phyloP scores from a whole-genome alignment of 2,888 invertebrate genomes.

The Drosophila birchii region DNA sequence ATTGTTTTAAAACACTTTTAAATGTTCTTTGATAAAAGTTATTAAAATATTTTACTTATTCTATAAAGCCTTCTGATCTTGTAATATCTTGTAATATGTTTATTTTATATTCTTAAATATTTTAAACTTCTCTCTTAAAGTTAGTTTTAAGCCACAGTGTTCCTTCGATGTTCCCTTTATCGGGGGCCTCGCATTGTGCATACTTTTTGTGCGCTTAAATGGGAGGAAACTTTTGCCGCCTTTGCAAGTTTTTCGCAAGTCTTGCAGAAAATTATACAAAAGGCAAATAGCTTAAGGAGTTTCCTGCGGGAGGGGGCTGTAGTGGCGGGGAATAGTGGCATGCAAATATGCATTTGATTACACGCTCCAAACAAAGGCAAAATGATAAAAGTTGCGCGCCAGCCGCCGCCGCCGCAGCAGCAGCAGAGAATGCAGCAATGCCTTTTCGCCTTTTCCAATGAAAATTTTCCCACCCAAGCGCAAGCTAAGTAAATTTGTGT shows the following conservation, averaged over 20 bases:
- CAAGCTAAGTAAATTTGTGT: constrained; percentile 75
- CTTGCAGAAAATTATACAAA: constrained; percentile 80
- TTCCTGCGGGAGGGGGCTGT: not conserved
- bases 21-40: no score
- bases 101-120: not conserved
- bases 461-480: not conserved
- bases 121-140: not conserved
- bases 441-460: constrained; percentile 49
- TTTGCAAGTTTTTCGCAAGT: constrained; percentile 76
- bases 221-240: constrained; percentile 73
- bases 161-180: constrained; percentile 19
- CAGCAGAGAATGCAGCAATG: constrained; percentile 31
- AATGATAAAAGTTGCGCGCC: constrained; percentile 63
- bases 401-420: constrained; percentile 61
- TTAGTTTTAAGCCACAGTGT: not conserved
- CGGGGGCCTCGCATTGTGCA: constrained; percentile 46
- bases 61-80: not conserved
- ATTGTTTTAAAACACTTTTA: no score
- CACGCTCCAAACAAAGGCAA: constrained; percentile 77
- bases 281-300: constrained; percentile 53
- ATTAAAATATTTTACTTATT: no score
- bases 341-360: constrained; percentile 81
- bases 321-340: constrained; percentile 58
- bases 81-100: not conserved
- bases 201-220: constrained; percentile 57